Percentiles rank a stretch among this genome's conserved stretches.
phyloP scores from a whole-genome alignment of 2,888 invertebrate species.

The Habroteleia sp. region DNA sequence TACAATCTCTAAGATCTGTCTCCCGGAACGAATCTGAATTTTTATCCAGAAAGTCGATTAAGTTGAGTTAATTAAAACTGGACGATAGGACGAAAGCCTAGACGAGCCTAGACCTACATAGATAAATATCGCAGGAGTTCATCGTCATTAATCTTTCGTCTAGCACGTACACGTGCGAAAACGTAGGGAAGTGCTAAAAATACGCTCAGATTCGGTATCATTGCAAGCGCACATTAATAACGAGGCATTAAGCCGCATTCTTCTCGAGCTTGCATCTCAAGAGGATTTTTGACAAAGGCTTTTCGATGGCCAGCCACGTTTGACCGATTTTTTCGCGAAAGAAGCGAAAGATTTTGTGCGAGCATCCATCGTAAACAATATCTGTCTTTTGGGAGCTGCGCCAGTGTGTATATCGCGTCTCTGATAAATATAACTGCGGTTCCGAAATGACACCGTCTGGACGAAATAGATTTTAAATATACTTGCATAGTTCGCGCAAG shows the following conservation, averaged over 20 bases:
- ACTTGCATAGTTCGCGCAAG: constrained; percentile 29
- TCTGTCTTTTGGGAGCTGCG: constrained; percentile 37
- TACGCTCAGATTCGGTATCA: constrained; percentile 42
- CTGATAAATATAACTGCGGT: constrained; percentile 51
- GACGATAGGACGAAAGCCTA: constrained; percentile 42
- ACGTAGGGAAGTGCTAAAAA: constrained; percentile 42
- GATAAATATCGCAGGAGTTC: constrained; percentile 56
- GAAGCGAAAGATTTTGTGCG: neutral
- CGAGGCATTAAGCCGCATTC: constrained; percentile 6
- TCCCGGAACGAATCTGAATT: neutral
- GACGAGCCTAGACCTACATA: constrained; percentile 58
- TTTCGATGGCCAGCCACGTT: neutral
- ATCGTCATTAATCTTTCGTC: constrained; percentile 58
- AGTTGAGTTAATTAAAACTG: constrained; percentile 30
- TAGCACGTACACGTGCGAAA: constrained; percentile 49
- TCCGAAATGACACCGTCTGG: constrained; percentile 57
- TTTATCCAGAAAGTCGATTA: constrained; percentile 4
- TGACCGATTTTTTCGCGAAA: neutral
- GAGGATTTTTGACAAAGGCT: neutral
- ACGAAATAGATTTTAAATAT: constrained; percentile 52
- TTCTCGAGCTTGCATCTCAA: constrained; percentile 5
- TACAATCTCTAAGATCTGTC: too few relatives aligned
- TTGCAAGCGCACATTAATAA: constrained; percentile 35
- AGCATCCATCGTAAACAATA: constrained; percentile 28
- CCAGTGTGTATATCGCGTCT: constrained; percentile 20